These are phyloP conservation scores for Apus apus DNA, from an alignment of 2,113 vertebrate genomes.

Conservation along the genomic window DNA sequence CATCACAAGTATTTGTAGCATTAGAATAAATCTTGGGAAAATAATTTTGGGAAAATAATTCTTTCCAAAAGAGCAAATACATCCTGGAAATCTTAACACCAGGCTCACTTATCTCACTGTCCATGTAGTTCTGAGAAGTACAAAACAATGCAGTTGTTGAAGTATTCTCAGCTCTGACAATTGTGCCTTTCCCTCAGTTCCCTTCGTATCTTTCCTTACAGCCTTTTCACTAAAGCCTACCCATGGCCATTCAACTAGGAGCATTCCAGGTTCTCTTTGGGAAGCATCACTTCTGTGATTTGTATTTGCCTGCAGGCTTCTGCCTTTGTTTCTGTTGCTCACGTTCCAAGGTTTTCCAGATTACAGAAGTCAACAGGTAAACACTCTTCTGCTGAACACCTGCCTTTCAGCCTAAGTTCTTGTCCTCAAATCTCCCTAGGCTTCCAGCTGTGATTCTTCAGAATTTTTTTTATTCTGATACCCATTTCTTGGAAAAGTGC, in stretches of 20 bases:
- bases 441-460: background rate
- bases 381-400: background rate
- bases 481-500: background rate
- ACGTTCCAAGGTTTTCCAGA: background rate
- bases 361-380: background rate
- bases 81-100: background rate
- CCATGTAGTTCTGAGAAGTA: background rate
- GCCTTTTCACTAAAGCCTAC: background rate
- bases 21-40: background rate
- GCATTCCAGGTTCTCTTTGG: background rate
- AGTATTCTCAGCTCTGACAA: background rate
- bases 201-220: background rate
- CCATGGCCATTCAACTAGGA: background rate
- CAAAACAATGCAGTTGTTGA: background rate
- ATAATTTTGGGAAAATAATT: background rate
- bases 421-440: background rate
- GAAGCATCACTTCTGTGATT: background rate
- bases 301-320: background rate
- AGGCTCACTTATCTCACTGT: background rate
- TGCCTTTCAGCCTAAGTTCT: background rate
- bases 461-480: background rate
- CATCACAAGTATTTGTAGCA: background rate
- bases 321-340: background rate
- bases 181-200: background rate
- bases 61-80: background rate